Conservation (phyloP, 2,888 invertebrate species). For the Cephonodes hylas region DNA sequence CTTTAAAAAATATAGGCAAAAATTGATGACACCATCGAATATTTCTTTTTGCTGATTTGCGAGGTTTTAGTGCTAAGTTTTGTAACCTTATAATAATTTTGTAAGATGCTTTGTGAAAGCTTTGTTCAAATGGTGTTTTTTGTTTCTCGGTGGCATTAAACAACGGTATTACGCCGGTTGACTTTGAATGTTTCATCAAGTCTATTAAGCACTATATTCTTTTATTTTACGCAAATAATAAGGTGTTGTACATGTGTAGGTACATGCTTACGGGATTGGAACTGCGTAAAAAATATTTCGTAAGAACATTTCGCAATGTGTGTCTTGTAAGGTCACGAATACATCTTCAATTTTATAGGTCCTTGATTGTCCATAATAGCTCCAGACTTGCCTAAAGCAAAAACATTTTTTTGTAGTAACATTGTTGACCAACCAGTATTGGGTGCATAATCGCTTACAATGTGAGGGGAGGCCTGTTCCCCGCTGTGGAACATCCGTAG, state of each 20-base stretch:
- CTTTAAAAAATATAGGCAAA: neutral
- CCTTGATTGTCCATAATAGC: slow-evolving; percentile 9
- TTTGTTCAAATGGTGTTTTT: neutral
- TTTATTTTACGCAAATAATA: slow-evolving; percentile 7
- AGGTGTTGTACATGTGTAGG: too few relatives aligned
- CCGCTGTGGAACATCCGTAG: neutral
- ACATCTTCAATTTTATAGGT: slow-evolving; percentile 9
- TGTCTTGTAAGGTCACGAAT: slow-evolving; percentile 4
- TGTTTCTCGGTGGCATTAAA: slow-evolving; percentile 5
- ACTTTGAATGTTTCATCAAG: slow-evolving; percentile 9
- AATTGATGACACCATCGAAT: neutral
- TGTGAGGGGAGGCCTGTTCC: neutral
- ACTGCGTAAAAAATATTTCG: slow-evolving; percentile 6
- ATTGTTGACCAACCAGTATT: neutral
- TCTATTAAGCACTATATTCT: slow-evolving; percentile 2
- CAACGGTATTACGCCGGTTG: slow-evolving; percentile 7
- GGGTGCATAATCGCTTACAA: neutral
- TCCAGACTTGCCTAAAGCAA: slow-evolving; percentile 2
- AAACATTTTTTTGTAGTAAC: neutral
- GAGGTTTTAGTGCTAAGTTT: neutral
- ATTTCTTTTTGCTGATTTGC: neutral
- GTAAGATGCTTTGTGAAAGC: slow-evolving; percentile 8
- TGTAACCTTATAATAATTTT: slow-evolving; percentile 3
- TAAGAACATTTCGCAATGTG: neutral
- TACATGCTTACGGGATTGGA: neutral